A percentile compares a stretch with the other conserved stretches of the same genome.
phyloP scores from a whole-genome alignment of 2,888 invertebrate species.

The Allophyes oxyacanthae region DNA sequence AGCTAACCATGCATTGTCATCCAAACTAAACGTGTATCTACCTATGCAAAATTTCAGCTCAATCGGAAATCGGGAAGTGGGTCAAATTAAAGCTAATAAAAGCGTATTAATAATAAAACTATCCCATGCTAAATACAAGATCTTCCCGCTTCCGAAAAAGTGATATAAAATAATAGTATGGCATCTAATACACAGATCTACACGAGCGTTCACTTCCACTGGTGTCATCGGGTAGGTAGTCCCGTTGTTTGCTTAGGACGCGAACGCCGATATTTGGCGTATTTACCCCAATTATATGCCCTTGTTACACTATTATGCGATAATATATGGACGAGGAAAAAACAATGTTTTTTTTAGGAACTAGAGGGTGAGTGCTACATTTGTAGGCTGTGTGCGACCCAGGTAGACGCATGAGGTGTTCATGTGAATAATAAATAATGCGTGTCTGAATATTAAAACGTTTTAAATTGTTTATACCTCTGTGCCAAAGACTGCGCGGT shows the following conservation, averaged over 20 bases:
- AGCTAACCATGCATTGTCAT: too few species aligned
- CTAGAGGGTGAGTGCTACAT: constrained; percentile 65
- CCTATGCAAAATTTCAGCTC: too few species aligned
- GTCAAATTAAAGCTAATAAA: too few species aligned
- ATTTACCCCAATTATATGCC: constrained; percentile 75
- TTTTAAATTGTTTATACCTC: constrained; percentile 11
- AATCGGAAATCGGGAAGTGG: too few species aligned
- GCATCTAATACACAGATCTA: constrained; percentile 31
- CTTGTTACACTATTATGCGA: constrained; percentile 62
- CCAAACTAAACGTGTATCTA: too few species aligned
- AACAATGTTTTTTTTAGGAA: constrained; percentile 50
- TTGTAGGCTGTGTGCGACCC: constrained; percentile 38
- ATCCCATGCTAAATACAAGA: background rate
- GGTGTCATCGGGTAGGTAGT: constrained; percentile 38
- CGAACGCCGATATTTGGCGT: constrained; percentile 66
- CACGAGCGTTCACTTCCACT: constrained; percentile 11
- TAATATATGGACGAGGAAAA: constrained; percentile 58
- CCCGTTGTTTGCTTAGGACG: constrained; percentile 74
- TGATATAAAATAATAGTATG: constrained; percentile 2
- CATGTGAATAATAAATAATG: constrained; percentile 36
- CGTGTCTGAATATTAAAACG: background rate
- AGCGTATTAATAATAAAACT: too few species aligned
- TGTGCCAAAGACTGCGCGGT: too few species aligned
- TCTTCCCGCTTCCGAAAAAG: background rate
- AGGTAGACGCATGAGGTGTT: constrained; percentile 44